phyloP scores from a whole-genome alignment of 2,888 invertebrate genomes.

The Fissipunctia ypsillon region DNA sequence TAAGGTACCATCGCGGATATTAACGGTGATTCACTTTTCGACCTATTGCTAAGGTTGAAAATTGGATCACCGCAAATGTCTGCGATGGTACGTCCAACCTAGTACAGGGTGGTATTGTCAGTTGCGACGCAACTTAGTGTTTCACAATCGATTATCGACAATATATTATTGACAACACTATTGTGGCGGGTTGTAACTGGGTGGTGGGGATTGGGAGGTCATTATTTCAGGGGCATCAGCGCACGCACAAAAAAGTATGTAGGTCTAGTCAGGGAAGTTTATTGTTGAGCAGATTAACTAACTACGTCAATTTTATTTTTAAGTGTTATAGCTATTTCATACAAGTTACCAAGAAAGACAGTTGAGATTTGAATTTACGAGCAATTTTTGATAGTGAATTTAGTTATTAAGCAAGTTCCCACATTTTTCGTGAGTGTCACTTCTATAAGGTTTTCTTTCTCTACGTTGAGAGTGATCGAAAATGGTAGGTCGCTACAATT shows the following conservation, averaged over 20 bases:
- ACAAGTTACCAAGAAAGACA: neutral
- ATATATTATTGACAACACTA: neutral
- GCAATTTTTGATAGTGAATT: neutral
- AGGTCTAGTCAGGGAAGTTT: neutral
- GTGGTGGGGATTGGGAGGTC: neutral
- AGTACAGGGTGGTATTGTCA: neutral
- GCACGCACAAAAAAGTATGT: neutral
- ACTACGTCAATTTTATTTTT: too few relatives aligned
- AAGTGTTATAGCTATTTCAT: neutral
- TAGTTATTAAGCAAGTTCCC: neutral
- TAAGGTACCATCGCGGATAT: too few relatives aligned
- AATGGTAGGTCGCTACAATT: slow-evolving; percentile 86
- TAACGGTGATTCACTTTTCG: too few relatives aligned
- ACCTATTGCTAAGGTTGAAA: too few relatives aligned
- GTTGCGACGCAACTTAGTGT: neutral
- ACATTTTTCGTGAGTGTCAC: neutral
- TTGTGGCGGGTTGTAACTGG: neutral
- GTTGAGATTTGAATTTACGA: neutral
- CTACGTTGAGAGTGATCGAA: slow-evolving; percentile 80
- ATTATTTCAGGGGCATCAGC: neutral
- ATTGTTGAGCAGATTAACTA: neutral
- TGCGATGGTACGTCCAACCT: neutral
- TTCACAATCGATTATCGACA: neutral
- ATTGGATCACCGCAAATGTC: too few relatives aligned
- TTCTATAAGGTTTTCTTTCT: slow-evolving; percentile 8